Conservation (phyloP, 2,113 vertebrate genomes). For the Spilogale gracilis region DNA sequence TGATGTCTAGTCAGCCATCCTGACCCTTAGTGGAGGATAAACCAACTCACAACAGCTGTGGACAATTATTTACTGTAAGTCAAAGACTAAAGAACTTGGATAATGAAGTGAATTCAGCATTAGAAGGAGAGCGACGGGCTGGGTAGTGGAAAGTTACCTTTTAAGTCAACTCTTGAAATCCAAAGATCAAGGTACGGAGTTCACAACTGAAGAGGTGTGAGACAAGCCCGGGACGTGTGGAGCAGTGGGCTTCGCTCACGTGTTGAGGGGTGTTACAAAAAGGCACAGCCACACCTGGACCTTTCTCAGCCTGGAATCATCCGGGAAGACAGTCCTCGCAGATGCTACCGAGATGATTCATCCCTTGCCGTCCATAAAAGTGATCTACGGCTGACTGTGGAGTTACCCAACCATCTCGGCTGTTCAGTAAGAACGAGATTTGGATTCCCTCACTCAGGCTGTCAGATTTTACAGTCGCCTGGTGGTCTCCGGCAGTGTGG, state of each 20-base stretch:
- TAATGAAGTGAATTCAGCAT: constrained; percentile 38
- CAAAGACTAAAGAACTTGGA: constrained; percentile 73
- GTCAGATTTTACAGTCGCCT: constrained; percentile 80
- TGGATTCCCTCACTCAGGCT: constrained; percentile 73
- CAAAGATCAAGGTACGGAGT: constrained; percentile 15
- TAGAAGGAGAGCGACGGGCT: constrained; percentile 55
- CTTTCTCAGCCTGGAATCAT: constrained; percentile 65
- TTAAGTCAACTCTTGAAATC: constrained; percentile 50
- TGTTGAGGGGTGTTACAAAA: constrained; percentile 10
- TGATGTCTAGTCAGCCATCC: constrained; percentile 74
- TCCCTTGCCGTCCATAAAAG: constrained; percentile 81
- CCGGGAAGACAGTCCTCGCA: constrained; percentile 79
- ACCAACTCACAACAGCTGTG: constrained; percentile 77
- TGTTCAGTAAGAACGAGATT: constrained; percentile 86
- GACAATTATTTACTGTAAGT: constrained; percentile 75
- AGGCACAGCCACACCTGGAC: constrained; percentile 52
- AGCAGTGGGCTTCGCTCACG: constrained; percentile 54
- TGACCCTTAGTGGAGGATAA: constrained; percentile 81
- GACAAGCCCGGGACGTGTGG: constrained; percentile 44
- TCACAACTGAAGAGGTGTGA: constrained; percentile 15
- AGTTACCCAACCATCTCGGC: constrained; percentile 79
- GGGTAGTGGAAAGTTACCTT: not conserved
- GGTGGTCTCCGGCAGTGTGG: constrained; percentile 69
- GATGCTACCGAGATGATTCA: constrained; percentile 79
- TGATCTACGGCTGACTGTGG: constrained; percentile 82